These are phyloP conservation scores for Nematostella vectensis DNA, from an alignment of 92 coral and sea anemone species.

Conservation along the genomic window DNA sequence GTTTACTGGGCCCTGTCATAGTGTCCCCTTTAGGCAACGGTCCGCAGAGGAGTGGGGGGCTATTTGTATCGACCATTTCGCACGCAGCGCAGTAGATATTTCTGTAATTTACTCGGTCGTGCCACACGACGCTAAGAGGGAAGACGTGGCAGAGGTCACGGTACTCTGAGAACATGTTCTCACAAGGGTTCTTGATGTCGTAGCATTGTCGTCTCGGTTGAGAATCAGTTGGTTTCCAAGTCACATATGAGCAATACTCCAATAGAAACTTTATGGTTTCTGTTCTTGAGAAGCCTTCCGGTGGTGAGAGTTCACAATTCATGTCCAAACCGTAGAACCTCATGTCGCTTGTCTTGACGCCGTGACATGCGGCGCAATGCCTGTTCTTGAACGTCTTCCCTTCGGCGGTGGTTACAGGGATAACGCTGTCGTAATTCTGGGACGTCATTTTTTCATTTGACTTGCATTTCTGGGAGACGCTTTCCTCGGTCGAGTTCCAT, in stretches of 20 bases:
- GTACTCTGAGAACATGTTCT: neutral
- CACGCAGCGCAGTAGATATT: conserved; percentile 7
- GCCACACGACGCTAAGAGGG: neutral
- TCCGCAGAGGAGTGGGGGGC: neutral
- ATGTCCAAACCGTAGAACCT: neutral
- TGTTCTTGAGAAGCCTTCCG: neutral
- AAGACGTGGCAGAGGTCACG: neutral
- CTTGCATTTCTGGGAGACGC: neutral
- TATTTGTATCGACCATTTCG: neutral
- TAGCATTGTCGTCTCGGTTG: neutral
- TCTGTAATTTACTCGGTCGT: neutral
- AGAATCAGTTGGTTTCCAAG: neutral
- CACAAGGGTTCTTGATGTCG: neutral
- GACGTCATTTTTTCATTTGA: neutral
- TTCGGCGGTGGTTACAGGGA: conserved; percentile 12
- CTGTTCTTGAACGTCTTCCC: conserved; percentile 19
- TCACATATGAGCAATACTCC: neutral
- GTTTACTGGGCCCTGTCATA: neutral
- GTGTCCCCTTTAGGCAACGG: neutral
- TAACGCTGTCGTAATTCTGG: conserved; percentile 4
- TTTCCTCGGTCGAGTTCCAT: neutral
- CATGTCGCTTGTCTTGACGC: neutral
- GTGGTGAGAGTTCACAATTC: conserved; percentile 12
- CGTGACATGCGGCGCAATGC: conserved; percentile 18
- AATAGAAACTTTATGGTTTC: conserved; percentile 5